Conservation (phyloP, 2,888 invertebrate genomes). For the Operophtera brumata region DNA sequence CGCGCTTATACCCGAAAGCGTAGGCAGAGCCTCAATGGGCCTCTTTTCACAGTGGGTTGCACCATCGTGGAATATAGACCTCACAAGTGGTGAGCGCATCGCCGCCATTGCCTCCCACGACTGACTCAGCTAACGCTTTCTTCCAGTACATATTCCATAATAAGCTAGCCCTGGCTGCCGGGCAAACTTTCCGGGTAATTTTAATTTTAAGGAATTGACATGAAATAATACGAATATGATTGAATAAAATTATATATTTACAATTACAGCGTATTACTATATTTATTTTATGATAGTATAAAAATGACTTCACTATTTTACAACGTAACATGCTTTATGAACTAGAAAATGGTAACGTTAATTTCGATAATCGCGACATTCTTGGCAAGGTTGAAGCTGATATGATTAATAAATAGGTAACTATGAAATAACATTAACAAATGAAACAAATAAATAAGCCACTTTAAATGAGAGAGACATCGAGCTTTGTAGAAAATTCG, state of each 20-base stretch:
- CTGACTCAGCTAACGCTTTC: too few relatives aligned
- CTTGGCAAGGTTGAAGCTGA: conserved; percentile 62
- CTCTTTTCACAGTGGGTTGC: too few relatives aligned
- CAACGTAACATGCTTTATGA: conserved; percentile 59
- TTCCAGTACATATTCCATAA: too few relatives aligned
- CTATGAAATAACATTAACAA: conserved; percentile 75
- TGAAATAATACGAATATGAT: conserved; percentile 44
- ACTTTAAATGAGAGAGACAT: conserved; percentile 62
- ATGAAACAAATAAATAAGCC: conserved; percentile 72
- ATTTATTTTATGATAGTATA: conserved; percentile 67
- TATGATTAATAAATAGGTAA: conserved; percentile 72
- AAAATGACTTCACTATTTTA: conserved; percentile 68
- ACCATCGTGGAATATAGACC: too few relatives aligned
- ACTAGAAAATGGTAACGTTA: conserved; percentile 73
- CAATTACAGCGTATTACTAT: conserved; percentile 63
- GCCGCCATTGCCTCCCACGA: too few relatives aligned
- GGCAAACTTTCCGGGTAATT: too few relatives aligned
- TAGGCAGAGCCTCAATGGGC: too few relatives aligned
- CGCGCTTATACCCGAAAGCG: too few relatives aligned
- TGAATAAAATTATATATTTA: conserved; percentile 77
- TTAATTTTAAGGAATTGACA: conserved; percentile 27
- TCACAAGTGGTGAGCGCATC: too few relatives aligned
- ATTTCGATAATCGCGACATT: conserved; percentile 53
- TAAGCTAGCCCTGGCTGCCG: too few relatives aligned
- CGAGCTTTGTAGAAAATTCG: conserved; percentile 45